Percentiles rank a stretch among this genome's conserved stretches.
phyloP scores from a whole-genome alignment of 2,888 invertebrate genomes.

The Zygothrica quintamaculata region DNA sequence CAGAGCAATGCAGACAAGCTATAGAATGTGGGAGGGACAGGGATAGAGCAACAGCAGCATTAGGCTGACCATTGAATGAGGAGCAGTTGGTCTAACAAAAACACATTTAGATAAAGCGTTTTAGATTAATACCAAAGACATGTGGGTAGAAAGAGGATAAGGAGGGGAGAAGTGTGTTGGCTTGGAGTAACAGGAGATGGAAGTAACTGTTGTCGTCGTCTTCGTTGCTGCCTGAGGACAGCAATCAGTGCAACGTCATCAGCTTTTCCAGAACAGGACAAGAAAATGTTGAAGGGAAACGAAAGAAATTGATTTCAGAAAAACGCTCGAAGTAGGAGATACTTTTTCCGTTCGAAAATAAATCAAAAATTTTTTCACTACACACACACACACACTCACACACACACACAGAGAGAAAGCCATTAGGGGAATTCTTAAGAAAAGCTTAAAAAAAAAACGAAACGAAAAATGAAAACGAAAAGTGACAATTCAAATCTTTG shows the following conservation, averaged over 20 bases:
- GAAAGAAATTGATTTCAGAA: constrained; percentile 57
- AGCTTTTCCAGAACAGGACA: constrained; percentile 33
- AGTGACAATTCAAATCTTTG: constrained; percentile 64
- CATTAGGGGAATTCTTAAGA: constrained; percentile 45
- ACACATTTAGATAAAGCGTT: constrained; percentile 77
- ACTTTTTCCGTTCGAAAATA: constrained; percentile 37
- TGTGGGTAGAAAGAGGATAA: constrained; percentile 1
- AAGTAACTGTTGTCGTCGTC: not conserved
- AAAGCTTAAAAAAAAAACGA: constrained; percentile 20
- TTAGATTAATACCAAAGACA: constrained; percentile 70
- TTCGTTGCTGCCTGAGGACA: constrained; percentile 39
- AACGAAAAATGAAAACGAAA: constrained; percentile 20
- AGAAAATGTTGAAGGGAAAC: constrained; percentile 7
- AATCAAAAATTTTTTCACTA: constrained; percentile 71
- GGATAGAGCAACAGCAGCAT: too few relatives aligned
- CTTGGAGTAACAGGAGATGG: too few relatives aligned
- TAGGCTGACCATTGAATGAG: constrained; percentile 32
- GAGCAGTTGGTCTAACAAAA: constrained; percentile 44
- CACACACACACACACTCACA: too few relatives aligned
- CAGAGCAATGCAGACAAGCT: constrained; percentile 4
- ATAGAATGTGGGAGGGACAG: too few relatives aligned
- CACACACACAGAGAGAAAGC: too few relatives aligned
- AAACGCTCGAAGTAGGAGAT: constrained; percentile 15
- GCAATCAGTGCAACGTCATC: constrained; percentile 78
- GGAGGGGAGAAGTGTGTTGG: not conserved